Evolutionary conservation across 2,888 invertebrate species (phyloP).

Genomic region (Spisula solida): DNA sequence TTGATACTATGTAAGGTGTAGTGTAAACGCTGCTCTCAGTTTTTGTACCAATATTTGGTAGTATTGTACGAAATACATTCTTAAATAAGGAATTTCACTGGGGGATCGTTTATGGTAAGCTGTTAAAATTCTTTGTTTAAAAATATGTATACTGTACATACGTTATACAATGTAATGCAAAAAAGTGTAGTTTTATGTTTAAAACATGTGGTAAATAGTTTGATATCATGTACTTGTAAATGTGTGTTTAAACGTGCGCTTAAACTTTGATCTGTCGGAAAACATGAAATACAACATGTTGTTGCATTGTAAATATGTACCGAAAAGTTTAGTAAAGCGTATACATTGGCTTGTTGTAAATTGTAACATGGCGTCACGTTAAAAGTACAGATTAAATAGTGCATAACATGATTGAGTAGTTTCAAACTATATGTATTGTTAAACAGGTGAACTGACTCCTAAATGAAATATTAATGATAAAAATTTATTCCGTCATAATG

Average conservation of each 20-base stretch:
- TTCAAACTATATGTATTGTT: too few species aligned
- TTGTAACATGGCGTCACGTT: too few species aligned
- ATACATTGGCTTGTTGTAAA: too few species aligned
- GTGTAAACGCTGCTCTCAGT: not conserved
- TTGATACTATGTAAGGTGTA: not conserved
- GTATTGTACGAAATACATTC: not conserved
- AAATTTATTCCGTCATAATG: too few species aligned
- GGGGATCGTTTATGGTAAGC: not conserved
- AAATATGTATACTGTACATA: not conserved
- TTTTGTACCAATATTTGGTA: not conserved
- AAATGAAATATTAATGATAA: too few species aligned
- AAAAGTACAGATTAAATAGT: too few species aligned
- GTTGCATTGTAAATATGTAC: not conserved
- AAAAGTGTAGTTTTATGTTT: not conserved
- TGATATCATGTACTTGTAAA: not conserved
- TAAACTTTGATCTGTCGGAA: not conserved
- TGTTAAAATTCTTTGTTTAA: conserved; percentile 1
- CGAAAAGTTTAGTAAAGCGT: not conserved
- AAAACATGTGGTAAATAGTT: not conserved
- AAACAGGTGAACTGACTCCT: too few species aligned
- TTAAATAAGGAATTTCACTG: not conserved
- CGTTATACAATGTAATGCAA: not conserved
- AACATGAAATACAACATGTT: not conserved
- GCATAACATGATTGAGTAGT: too few species aligned
- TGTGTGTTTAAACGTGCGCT: not conserved